phyloP scores from a whole-genome alignment of 2,113 vertebrate species.

The Odontesthes bonariensis region DNA sequence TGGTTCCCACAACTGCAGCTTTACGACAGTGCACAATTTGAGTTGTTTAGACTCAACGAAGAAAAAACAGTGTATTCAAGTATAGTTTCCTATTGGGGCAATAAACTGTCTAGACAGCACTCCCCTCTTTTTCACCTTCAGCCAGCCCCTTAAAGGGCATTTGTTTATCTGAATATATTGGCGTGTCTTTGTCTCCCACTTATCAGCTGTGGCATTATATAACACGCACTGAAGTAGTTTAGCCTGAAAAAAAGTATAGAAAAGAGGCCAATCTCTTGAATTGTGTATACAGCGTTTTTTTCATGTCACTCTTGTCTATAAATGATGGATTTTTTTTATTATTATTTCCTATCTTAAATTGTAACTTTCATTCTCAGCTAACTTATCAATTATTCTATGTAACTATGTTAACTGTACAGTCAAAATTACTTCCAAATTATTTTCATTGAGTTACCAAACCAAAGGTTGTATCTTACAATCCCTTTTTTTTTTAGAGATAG shows the following conservation, averaged over 20 bases:
- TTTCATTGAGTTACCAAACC: too few species aligned
- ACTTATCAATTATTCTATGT: neutral
- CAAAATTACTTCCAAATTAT: too few species aligned
- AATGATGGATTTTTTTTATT: neutral
- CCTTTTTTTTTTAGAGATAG: too few species aligned
- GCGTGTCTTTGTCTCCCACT: constrained; percentile 81
- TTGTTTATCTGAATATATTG: constrained; percentile 93
- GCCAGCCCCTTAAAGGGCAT: constrained; percentile 73
- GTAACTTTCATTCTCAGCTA: too few species aligned
- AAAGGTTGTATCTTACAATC: too few species aligned
- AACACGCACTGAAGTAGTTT: constrained; percentile 32
- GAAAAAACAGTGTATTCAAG: constrained; percentile 90
- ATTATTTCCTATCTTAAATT: neutral
- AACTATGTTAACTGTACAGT: neutral
- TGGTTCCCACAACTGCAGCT: constrained; percentile 69
- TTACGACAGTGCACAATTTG: constrained; percentile 73
- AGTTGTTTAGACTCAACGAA: constrained; percentile 90
- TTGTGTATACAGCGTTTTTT: neutral
- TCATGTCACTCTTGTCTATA: neutral
- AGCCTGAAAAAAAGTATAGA: neutral
- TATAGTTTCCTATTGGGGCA: constrained; percentile 96
- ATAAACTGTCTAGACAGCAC: constrained; percentile 99
- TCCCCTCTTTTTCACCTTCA: constrained; percentile 88
- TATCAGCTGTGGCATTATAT: constrained; percentile 72
- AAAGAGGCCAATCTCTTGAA: neutral